phyloP scores from a whole-genome alignment of 1,140 invertebrate genomes.

The Brachionus calyciflorus region DNA sequence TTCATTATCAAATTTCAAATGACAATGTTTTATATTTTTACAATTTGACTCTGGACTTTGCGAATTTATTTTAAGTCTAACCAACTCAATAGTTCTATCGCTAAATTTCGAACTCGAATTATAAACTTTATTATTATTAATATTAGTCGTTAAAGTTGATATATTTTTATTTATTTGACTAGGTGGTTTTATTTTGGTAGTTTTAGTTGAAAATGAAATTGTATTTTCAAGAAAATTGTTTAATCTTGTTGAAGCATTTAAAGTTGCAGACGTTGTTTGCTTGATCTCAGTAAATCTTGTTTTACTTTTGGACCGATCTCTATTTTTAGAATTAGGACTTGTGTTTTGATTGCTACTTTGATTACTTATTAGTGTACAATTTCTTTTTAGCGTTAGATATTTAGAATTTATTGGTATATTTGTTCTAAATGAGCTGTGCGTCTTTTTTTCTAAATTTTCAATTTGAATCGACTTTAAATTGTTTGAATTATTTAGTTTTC shows the following conservation, averaged over 20 bases:
- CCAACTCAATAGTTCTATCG: background rate
- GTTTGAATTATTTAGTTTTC: background rate
- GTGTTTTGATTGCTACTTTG: background rate
- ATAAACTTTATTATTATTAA: background rate
- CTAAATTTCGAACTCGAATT: background rate
- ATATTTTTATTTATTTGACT: conserved; percentile 4
- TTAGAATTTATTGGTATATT: conserved; percentile 31
- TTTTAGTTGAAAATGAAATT: too few species aligned
- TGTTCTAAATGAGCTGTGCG: background rate
- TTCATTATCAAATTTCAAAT: conserved; percentile 23
- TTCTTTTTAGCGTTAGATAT: background rate
- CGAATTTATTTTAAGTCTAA: background rate
- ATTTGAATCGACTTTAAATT: background rate
- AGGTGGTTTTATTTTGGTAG: background rate
- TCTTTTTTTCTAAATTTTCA: conserved; percentile 15
- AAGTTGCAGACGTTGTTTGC: background rate
- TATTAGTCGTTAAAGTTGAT: background rate
- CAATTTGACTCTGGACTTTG: background rate
- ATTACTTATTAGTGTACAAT: background rate
- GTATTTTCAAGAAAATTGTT: background rate
- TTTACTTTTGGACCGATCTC: conserved; percentile 11
- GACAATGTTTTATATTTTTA: background rate
- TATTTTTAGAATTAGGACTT: background rate
- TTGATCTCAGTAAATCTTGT: background rate
- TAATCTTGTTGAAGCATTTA: background rate